These are phyloP conservation scores for Ceuthmochares aereus DNA, from an alignment of 2,113 vertebrate species.

Conservation along the genomic window DNA sequence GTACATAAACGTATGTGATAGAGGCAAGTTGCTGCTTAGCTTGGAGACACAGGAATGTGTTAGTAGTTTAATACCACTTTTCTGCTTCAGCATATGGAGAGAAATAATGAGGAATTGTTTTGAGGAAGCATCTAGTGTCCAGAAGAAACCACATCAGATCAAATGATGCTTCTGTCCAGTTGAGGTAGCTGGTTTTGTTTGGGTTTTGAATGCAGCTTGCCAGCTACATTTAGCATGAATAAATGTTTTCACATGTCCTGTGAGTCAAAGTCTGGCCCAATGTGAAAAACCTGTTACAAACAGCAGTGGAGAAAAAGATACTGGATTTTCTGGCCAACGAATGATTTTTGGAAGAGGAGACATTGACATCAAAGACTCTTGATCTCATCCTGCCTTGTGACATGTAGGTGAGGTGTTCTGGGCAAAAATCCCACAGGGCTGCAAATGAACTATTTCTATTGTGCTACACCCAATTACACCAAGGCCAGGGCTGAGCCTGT, in stretches of 20 bases:
- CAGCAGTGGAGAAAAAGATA: neutral
- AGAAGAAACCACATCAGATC: neutral
- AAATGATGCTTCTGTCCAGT: neutral
- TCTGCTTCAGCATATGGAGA: neutral
- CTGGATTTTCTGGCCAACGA: neutral
- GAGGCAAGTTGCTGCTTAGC: neutral
- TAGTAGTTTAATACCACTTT: neutral
- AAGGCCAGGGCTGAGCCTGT: neutral
- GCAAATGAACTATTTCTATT: neutral
- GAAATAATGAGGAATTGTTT: neutral
- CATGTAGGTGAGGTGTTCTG: neutral
- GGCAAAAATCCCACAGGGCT: neutral
- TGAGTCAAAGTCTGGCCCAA: neutral
- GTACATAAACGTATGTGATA: fast-evolving
- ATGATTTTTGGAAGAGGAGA: neutral
- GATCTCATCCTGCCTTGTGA: neutral
- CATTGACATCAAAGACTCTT: neutral
- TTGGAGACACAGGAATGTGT: neutral
- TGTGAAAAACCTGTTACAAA: neutral
- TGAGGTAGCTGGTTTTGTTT: neutral
- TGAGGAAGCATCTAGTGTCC: neutral
- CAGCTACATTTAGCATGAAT: neutral
- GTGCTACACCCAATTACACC: neutral
- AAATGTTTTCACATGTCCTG: neutral
- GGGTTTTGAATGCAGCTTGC: neutral